Evolutionary conservation across 2,113 vertebrate species (phyloP).

Genomic region (Tinamus guttatus): DNA sequence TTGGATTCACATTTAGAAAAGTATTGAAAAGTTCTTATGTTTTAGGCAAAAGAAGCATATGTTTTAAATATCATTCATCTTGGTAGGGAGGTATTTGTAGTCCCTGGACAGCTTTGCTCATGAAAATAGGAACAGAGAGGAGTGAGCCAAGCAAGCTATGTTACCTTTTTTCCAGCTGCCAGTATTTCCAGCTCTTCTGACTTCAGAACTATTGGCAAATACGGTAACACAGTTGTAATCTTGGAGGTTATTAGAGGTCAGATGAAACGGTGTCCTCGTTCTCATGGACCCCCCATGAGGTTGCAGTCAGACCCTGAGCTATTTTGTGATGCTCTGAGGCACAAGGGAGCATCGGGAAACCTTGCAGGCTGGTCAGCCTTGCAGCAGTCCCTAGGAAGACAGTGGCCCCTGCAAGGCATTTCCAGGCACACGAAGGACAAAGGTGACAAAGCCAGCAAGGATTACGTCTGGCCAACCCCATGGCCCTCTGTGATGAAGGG

Average conservation of each 20-base stretch:
- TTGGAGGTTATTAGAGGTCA: not conserved
- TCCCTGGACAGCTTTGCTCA: not conserved
- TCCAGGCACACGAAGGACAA: not conserved
- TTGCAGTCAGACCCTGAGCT: not conserved
- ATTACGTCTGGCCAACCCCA: not conserved
- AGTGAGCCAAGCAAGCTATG: not conserved
- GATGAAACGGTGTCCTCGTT: not conserved
- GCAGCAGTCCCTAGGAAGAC: not conserved
- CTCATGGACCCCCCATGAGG: not conserved
- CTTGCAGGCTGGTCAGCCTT: not conserved
- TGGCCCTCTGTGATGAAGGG: not conserved
- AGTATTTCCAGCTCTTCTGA: constrained; percentile 36
- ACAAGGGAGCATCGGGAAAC: not conserved
- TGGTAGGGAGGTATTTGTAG: not conserved
- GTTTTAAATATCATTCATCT: not conserved
- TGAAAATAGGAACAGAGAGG: not conserved
- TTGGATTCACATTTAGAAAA: not conserved
- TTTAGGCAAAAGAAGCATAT: not conserved
- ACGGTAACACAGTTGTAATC: not conserved
- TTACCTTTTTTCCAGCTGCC: not conserved
- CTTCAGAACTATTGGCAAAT: not conserved
- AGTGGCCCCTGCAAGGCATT: not conserved
- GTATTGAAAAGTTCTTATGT: not conserved
- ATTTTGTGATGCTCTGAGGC: not conserved
- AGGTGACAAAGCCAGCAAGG: not conserved